Evolutionary conservation across 2,113 vertebrate species (phyloP).

Genomic region (Drymodes brunneopygia): DNA sequence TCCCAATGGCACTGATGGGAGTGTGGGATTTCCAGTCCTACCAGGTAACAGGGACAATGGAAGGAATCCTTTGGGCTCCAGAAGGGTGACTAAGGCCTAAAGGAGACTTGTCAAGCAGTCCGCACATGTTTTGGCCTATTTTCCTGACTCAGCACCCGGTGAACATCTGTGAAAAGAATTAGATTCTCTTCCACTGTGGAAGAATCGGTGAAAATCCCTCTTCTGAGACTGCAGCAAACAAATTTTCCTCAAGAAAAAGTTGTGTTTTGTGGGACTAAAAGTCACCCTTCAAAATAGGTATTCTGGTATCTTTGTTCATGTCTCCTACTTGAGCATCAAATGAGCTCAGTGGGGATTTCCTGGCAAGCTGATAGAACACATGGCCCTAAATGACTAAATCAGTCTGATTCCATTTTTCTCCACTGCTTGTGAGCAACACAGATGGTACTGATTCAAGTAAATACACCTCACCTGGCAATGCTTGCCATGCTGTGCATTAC

Average conservation of each 20-base stretch:
- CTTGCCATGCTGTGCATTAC: rapidly evolving
- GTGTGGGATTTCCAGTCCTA: not conserved
- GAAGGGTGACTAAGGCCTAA: not conserved
- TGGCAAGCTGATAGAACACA: not conserved
- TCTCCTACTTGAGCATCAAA: not conserved
- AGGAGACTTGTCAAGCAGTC: not conserved
- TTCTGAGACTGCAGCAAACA: not conserved
- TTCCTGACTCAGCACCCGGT: not conserved
- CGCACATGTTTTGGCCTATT: not conserved
- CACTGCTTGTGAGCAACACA: not conserved
- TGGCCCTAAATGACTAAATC: not conserved
- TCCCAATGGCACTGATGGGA: not conserved
- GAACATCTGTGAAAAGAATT: not conserved
- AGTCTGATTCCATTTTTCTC: not conserved
- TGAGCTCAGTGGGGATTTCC: not conserved
- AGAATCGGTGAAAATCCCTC: not conserved
- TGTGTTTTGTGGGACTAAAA: not conserved
- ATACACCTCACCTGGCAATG: not conserved
- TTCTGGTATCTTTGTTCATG: not conserved
- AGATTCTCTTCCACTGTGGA: not conserved
- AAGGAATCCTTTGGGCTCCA: not conserved
- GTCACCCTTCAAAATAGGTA: not conserved
- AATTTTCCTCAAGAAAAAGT: not conserved
- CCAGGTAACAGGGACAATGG: not conserved
- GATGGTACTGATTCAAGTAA: not conserved